phyloP scores from a whole-genome alignment of 1,140 invertebrate species.

The Antheraea pernyi region DNA sequence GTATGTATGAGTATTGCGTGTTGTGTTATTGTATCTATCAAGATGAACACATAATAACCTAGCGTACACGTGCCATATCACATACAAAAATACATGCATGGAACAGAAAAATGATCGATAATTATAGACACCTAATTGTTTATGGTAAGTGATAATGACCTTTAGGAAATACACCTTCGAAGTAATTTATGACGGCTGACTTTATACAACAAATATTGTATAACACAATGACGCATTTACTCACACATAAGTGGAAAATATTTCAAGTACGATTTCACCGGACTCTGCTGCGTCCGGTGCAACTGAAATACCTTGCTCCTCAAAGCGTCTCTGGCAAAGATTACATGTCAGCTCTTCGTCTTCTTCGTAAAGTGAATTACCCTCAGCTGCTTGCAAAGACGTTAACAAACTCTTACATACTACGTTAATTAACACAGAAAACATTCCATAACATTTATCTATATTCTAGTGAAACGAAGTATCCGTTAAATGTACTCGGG shows the following conservation, averaged over 20 bases:
- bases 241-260: slow-evolving; percentile 75
- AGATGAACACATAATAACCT: slow-evolving; percentile 34
- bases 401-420: slow-evolving; percentile 71
- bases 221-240: slow-evolving; percentile 76
- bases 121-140: slow-evolving; percentile 12
- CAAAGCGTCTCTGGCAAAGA: slow-evolving; percentile 88
- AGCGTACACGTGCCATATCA: slow-evolving; percentile 54
- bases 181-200: slow-evolving; percentile 25
- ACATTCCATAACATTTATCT: slow-evolving; percentile 17
- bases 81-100: slow-evolving; percentile 55
- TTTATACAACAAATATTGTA: slow-evolving; percentile 27
- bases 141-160: slow-evolving; percentile 20
- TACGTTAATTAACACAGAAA: slow-evolving; percentile 36
- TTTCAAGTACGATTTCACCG: slow-evolving; percentile 63
- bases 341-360: slow-evolving; percentile 84
- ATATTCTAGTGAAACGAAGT: background rate
- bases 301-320: slow-evolving; percentile 84
- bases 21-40: slow-evolving; percentile 44
- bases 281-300: slow-evolving; percentile 60
- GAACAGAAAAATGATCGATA: slow-evolving; percentile 33
- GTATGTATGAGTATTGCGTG: slow-evolving; percentile 76
- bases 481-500: background rate
- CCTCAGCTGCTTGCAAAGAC: slow-evolving; percentile 84
- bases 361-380: slow-evolving; percentile 82
- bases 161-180: slow-evolving; percentile 19